Base-by-base conservation (phyloP, 1,140 invertebrate species). In the Leucophenga varia region DNA sequence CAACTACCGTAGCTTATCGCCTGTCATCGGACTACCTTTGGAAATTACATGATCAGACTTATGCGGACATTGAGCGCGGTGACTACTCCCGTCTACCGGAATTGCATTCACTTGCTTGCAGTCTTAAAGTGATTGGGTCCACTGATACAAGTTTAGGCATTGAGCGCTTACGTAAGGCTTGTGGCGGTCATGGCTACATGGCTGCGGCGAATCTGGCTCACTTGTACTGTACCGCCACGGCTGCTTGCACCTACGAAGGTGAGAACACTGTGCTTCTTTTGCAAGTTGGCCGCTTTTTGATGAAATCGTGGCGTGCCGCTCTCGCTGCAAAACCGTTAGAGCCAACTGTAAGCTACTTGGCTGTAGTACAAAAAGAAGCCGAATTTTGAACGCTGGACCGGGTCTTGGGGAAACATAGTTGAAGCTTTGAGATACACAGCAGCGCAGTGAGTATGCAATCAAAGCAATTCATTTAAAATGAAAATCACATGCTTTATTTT, bases 101-200 rank as follows among this genome's bases (percentile, higher is more conserved):
- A 81, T 74, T 97, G 13, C 94, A 97, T 76, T 89, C 90, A 0
- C 76, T 96, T 16, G 84, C 93, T 1, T 92, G 91, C 65, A 93
- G 91, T 52, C 64, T 97, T 42, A 98, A 97, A 79, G 90, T 93
- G 2, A 81, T 93, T 2, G 84, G 83, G 43, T 86, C 91, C 2
- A 77, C 82, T 14, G 87, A 90, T 63, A 82, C 83, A 20, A 80
- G 86, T 4, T 60, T 57, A 19, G 87, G 84, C 7, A 82, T 93
- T 17, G 93, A 96, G 74, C 86, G 90, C 58, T 37, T 73, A n/a
- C 84, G 94, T 13, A 76, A 92, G 47, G 78, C 92, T 9, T 97
- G 94, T 77, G 95, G 95, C 18, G 95, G 95, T 5, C 94, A 97
- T 73, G 95, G 95, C 4, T 97, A 93, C 77, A 88, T 93, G 78